Conservation (phyloP, 2,797 vertebrate species). For the Ataeniobius toweri region DNA sequence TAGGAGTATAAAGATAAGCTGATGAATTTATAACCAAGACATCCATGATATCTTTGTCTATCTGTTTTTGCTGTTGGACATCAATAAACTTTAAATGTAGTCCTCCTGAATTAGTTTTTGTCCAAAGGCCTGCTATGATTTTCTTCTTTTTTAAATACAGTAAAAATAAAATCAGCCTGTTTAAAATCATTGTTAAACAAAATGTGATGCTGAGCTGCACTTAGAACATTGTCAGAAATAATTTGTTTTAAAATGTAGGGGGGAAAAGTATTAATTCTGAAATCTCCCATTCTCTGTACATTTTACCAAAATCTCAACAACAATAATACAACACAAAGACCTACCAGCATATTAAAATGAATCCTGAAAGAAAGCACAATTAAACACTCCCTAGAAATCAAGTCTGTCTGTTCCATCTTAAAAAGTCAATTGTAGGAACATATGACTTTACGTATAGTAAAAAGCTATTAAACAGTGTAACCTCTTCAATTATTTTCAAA, state of each 20-base stretch:
- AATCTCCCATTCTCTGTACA: not conserved
- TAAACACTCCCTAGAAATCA: constrained; percentile 1
- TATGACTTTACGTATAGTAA: constrained; percentile 54
- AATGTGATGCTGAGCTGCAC: not conserved
- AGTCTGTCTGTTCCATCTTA: constrained; percentile 13
- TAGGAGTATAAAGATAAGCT: too few species aligned
- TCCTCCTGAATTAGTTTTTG: too few species aligned
- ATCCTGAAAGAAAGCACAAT: not conserved
- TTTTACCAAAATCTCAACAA: not conserved
- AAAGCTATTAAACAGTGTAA: constrained; percentile 49
- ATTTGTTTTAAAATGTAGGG: not conserved
- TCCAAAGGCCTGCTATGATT: too few species aligned
- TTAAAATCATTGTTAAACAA: not conserved
- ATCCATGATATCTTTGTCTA: too few species aligned
- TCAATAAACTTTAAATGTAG: too few species aligned
- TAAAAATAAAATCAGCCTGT: too few species aligned
- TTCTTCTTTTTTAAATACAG: too few species aligned
- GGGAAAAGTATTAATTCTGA: not conserved
- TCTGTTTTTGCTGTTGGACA: too few species aligned
- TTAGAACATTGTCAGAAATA: not conserved
- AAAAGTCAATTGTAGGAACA: constrained; percentile 33
- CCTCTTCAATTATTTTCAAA: constrained; percentile 55
- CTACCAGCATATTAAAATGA: not conserved
- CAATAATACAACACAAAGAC: not conserved
- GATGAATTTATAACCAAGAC: too few species aligned